A percentile compares a stretch with the other conserved stretches of the same genome.
Evolutionary conservation across 2,888 invertebrate genomes (phyloP).

Genomic region (Galerucella nymphaeae): DNA sequence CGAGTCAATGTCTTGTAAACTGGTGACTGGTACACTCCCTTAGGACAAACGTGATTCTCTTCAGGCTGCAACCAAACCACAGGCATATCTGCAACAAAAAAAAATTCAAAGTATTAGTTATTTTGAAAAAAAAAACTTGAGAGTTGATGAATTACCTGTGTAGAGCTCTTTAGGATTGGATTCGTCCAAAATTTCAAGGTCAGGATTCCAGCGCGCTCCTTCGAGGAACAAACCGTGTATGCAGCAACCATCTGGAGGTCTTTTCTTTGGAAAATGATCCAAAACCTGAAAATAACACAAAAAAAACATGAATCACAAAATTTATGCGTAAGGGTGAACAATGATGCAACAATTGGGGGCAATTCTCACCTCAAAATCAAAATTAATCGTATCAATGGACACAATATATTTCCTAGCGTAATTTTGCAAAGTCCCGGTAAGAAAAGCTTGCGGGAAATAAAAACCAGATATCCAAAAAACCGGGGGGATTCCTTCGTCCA

Average conservation of each 20-base stretch:
- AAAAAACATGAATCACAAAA: neutral
- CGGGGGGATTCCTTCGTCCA: slow-evolving; percentile 74
- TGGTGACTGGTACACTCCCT: slow-evolving; percentile 70
- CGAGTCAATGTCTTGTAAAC: slow-evolving; percentile 75
- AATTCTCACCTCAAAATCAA: slow-evolving; percentile 69
- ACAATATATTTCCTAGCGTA: slow-evolving; percentile 81
- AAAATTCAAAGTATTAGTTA: no score
- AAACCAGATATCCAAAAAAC: slow-evolving; percentile 89
- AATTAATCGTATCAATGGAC: slow-evolving; percentile 79
- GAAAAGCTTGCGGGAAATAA: slow-evolving; percentile 87
- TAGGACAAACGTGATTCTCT: slow-evolving; percentile 70
- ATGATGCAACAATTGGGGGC: neutral
- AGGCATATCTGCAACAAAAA: slow-evolving; percentile 71
- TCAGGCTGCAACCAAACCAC: slow-evolving; percentile 78
- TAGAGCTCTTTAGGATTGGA: slow-evolving; percentile 77
- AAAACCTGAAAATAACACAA: slow-evolving; percentile 64
- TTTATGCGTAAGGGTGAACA: neutral
- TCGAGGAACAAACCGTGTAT: slow-evolving; percentile 79
- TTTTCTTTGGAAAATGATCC: slow-evolving; percentile 62
- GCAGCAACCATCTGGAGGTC: slow-evolving; percentile 72
- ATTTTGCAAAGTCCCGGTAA: slow-evolving; percentile 86
- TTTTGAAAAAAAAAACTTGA: neutral
- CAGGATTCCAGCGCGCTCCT: slow-evolving; percentile 80
- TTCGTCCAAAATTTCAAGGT: slow-evolving; percentile 69
- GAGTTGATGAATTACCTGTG: slow-evolving; percentile 68